Evolutionary conservation across 2,888 invertebrate species (phyloP), one percentile per base, ranked within the genome.

Genomic region (Tortrix viridana): DNA sequence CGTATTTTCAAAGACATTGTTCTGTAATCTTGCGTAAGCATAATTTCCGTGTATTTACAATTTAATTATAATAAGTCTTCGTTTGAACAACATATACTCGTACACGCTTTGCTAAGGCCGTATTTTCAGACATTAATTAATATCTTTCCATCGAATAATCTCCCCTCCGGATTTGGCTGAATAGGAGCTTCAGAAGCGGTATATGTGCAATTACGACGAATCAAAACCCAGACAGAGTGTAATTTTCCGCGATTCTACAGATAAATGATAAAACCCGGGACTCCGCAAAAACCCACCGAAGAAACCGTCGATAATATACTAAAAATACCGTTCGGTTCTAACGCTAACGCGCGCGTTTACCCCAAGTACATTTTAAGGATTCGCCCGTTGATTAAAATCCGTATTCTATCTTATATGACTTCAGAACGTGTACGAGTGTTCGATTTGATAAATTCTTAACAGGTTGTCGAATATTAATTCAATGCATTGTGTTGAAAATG

Each of bases 301-400:
- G 69, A 65, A 71, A 69, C 71, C 67, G 61, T 22, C 19, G 37
- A 60, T 26, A 53, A 46, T 60, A 46, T 61, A 50, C 47, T 41
- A 53, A 52, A 47, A 63, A 72, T 69, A 68, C 65, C 67, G 67
- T 70, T 67, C 69, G 65, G 63, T 47, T 59, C 62, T 61, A 73
- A 76, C 73, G 75, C 65, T 74, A 77, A 75, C 75, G 75, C 71
- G 73, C 67, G 60, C 71, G 71, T 76, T 73, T 56, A 69, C 66
- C 67, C 69, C 72, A 75, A 80, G 73, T 75, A 69, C 70, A 70
- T 74, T 70, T 71, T 75, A 71, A 80, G 74, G 75, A 77, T 75
- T 78, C 75, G 72, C 58, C 60, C 60, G 67, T 76, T 86, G 85
- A 87, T 86, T 86, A 87, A 84, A 85, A 82, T 82, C 79, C 74